Conservation (phyloP, 2,888 invertebrate genomes). For the Mystacides longicornis region DNA sequence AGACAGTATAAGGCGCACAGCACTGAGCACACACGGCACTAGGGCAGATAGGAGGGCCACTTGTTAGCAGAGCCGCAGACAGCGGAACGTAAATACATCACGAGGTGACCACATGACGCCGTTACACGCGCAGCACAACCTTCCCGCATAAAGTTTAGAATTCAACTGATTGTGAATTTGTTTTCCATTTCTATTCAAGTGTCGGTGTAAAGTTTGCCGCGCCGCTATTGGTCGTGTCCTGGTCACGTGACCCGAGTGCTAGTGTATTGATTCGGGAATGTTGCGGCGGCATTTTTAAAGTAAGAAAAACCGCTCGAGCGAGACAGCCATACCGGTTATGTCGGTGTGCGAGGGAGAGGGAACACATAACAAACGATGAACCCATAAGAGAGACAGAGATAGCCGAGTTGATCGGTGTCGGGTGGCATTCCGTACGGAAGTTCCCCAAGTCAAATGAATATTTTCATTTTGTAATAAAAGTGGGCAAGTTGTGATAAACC, state of each 20-base stretch:
- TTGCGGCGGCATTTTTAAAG: conserved; percentile 78
- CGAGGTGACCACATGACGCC: conserved; percentile 41
- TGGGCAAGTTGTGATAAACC: no score
- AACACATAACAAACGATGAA: conserved; percentile 15
- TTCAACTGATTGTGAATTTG: neutral
- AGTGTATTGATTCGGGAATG: conserved; percentile 71
- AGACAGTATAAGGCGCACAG: neutral
- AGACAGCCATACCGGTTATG: conserved; percentile 3
- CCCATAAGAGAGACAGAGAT: conserved; percentile 4
- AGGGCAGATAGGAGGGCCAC: conserved; percentile 5
- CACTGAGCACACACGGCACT: neutral
- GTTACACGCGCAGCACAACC: conserved; percentile 30
- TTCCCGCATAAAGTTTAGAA: conserved; percentile 5
- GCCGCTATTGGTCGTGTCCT: conserved; percentile 35
- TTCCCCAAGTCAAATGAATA: no score
- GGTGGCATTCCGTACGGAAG: no score
- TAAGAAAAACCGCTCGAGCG: conserved; percentile 33
- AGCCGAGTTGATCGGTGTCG: no score
- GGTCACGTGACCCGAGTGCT: conserved; percentile 54
- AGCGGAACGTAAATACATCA: conserved; percentile 22
- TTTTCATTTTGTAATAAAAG: no score
- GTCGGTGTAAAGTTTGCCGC: conserved; percentile 28
- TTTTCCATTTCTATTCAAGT: neutral
- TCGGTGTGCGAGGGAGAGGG: conserved; percentile 27
- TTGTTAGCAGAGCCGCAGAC: conserved; percentile 8